Conservation (phyloP, 2,113 vertebrate genomes). For the Lota lota region DNA sequence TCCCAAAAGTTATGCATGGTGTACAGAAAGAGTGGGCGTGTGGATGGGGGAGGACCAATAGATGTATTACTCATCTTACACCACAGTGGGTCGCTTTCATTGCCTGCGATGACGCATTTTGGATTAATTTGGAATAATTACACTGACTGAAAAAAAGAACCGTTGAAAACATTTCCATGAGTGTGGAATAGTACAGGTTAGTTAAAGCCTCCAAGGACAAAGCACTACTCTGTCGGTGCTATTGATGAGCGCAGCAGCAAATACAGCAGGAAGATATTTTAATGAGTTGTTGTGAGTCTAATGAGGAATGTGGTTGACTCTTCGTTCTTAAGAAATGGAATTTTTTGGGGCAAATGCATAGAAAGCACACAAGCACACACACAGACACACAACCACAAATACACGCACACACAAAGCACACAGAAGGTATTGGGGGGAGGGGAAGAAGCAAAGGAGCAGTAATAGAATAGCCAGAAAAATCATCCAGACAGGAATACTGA, state of each 20-base stretch:
- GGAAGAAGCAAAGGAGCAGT: not conserved
- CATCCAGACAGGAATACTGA: conserved; percentile 2
- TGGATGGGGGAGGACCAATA: not conserved
- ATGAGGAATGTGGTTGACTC: not conserved
- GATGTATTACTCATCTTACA: not conserved
- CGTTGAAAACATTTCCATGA: not conserved
- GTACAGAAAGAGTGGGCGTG: not conserved
- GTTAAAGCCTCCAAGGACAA: too few species aligned
- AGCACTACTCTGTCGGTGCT: too few species aligned
- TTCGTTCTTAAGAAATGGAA: not conserved
- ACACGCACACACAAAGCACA: too few species aligned
- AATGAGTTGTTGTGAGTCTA: not conserved
- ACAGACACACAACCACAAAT: too few species aligned
- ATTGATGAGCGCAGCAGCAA: too few species aligned
- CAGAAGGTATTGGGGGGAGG: not conserved
- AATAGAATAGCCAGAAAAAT: not conserved
- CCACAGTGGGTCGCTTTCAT: not conserved
- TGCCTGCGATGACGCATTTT: not conserved
- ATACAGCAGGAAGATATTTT: too few species aligned
- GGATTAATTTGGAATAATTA: not conserved
- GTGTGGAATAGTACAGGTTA: not conserved
- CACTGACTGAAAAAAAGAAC: not conserved
- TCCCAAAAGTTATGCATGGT: too few species aligned
- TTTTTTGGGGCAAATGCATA: not conserved
- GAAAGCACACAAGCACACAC: not conserved